Base-by-base conservation (phyloP, 2,113 vertebrate species). In the Poicephalus meyeri region DNA sequence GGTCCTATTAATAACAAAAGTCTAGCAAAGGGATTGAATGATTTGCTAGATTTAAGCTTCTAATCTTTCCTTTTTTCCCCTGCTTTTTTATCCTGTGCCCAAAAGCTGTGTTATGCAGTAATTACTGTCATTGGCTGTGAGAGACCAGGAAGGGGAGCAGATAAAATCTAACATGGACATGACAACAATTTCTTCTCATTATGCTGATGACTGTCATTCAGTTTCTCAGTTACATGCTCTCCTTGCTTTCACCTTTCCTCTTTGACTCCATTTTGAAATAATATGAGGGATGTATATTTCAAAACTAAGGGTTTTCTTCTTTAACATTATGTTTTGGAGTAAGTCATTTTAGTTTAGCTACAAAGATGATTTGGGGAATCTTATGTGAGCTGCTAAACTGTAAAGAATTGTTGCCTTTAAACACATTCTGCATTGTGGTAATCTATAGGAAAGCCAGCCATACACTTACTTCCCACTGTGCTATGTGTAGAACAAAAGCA, bases 231-330 rank as follows among this genome's bases (percentile, higher is more conserved):
- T 81, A 53, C 44, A 7, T 58, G 23, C 78, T 86, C 26, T 81
- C 76, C 89, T 96, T 84, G 63, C 58, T 97, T 89, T 96, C 69
- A 79, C 50, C 74, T 95, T 88, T 61, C 61, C 60, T 96, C 19
- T 20, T 94, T 88, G 16, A 35, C 60, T 93, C 72, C 37, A 33
- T 50, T 93, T 90, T 89, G 63, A 89, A 92, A 71, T 44, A 77
- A 10, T 35, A 65, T 58, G 31, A 95, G 61, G 16, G 10, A 86
- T 18, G 21, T 9, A 4, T 78, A 6, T 55, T 47, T 72, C 37
- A 87, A 9, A 86, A 91, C 49, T 39, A 15, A 26, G 7, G 0
- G 3, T 15, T 41, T 70, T 41, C 94, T 92, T 66, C 44, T 72
- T 71, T 50, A 37, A 9, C 10, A 10, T 23, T 3, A 4, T 42